Base-by-base conservation (phyloP, 2,888 invertebrate genomes). In the Acrobasis suavella region DNA sequence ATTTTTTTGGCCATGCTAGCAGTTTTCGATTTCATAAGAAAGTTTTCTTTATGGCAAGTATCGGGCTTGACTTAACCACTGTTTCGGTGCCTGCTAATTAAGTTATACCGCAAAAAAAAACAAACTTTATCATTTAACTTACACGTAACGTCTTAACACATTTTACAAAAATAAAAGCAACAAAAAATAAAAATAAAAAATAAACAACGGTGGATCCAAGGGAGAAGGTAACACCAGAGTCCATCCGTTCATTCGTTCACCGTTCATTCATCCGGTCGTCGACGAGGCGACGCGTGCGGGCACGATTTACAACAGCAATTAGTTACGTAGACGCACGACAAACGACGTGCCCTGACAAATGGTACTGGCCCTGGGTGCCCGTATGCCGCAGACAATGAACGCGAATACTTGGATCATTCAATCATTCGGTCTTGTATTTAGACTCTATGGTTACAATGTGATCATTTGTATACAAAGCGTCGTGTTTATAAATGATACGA, bases 301-400 rank as follows among this genome's bases (percentile, higher is more conserved):
- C 76, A 86, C 84, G 85, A 89, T 88, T 88, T 87, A 88, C 87
- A 85, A 79, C 84, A 65, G 83, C 86, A 88, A 89, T 89, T 89
- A 89, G 87, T 89, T 87, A 87, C 83, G 85, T 87, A 81, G 83
- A 83, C 84, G 82, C 77, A 75, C 82, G 86, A 86, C 86, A 84
- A 86, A 87, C 86, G 87, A 86, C 81, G 79, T 75, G 73, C 74
- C 67, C 82, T 87, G 86, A 87, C 82, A 82, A 87, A 88, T 87
- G 85, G 80, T 74, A 68, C 72, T 72, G 76, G 76, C 80, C 70
- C 69, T 69, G 70, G 64, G 76, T 76, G 75, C 81, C 79, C 75
- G 78, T 76, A 73, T 75, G 79, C 82, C 77, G 75, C 81, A 79
- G 76, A 83, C 84, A 83, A 86, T 83, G 80, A 80, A 83, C 81